Evolutionary conservation across 2,113 vertebrate genomes (phyloP).

Genomic region (Hypanus sabinus): DNA sequence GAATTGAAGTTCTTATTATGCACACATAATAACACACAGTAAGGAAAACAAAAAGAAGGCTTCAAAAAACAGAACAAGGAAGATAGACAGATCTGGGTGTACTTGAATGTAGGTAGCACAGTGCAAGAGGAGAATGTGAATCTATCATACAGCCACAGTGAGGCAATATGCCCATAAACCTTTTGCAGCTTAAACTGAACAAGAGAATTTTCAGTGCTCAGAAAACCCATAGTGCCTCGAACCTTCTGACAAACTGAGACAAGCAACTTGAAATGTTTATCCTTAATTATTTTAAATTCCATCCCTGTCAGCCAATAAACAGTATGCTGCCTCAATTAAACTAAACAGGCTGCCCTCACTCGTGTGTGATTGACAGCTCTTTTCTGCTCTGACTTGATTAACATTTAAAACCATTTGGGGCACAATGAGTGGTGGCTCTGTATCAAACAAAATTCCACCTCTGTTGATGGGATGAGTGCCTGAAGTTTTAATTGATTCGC

Average conservation of each 20-base stretch:
- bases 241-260: neutral
- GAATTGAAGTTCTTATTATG: too few relatives aligned
- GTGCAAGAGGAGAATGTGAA: neutral
- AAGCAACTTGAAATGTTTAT: neutral
- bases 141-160: neutral
- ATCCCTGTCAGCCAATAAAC: constrained; percentile 6
- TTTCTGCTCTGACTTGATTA: constrained; percentile 64
- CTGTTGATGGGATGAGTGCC: constrained; percentile 45
- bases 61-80: neutral
- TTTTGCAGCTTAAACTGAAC: neutral
- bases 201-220: neutral
- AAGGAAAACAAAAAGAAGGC: neutral
- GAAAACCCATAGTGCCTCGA: neutral
- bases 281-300: neutral
- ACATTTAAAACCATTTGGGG: constrained; percentile 72
- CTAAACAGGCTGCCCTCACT: neutral
- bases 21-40: neutral
- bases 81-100: too few relatives aligned
- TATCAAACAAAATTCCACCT: constrained; percentile 58
- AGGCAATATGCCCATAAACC: neutral
- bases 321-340: neutral
- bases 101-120: neutral
- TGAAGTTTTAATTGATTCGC: constrained; percentile 47
- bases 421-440: constrained; percentile 50
- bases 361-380: constrained; percentile 48